These are phyloP conservation scores for Chaetorhynchus papuensis DNA, from an alignment of 2,113 vertebrate genomes.

Conservation along the genomic window DNA sequence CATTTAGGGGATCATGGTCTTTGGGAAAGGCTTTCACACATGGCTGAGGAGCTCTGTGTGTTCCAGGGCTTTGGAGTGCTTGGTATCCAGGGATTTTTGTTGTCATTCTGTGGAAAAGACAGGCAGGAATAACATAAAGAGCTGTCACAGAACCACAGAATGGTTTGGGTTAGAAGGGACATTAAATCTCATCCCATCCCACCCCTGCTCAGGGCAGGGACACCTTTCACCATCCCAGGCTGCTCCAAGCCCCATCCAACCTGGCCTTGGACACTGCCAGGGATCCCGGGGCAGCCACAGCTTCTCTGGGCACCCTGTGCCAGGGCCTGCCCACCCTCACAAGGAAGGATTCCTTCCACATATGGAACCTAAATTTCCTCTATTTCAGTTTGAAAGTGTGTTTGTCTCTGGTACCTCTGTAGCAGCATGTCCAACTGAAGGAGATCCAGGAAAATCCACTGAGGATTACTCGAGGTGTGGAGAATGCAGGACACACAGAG, in stretches of 20 bases:
- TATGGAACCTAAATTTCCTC: neutral
- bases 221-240: neutral
- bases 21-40: neutral
- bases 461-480: neutral
- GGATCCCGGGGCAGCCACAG: neutral
- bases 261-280: neutral
- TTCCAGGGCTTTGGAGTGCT: neutral
- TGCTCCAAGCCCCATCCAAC: neutral
- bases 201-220: neutral
- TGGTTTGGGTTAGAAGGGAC: neutral
- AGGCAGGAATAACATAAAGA: neutral
- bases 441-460: neutral
- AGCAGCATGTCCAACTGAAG: neutral
- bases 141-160: neutral
- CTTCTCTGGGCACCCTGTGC: neutral
- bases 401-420: neutral
- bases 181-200: rapidly evolving
- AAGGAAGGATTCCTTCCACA: neutral
- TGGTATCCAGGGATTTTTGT: neutral
- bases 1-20: rapidly evolving
- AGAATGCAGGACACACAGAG: neutral
- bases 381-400: neutral
- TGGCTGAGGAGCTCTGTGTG: neutral
- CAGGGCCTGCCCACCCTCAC: neutral
- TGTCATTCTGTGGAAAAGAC: neutral